Evolutionary conservation across 23 tunicate genomes (phyloP), one percentile per base, ranked within the genome.

Genomic region (Trididemnum miniatum): DNA sequence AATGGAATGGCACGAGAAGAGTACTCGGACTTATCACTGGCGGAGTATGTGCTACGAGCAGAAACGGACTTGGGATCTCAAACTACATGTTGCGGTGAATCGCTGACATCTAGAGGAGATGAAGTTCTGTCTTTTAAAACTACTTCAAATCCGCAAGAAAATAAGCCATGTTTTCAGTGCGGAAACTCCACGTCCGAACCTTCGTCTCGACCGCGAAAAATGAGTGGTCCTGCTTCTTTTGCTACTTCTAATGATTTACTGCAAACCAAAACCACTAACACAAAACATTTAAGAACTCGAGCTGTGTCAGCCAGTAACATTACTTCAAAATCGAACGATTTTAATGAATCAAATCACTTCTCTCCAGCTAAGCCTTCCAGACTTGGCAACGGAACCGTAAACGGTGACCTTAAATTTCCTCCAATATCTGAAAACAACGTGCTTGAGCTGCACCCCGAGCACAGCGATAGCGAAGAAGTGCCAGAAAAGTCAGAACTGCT

Each of bases 351-450:
- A n/a, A n/a, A n/a, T n/a, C n/a, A n/a, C n/a, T n/a, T n/a, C n/a
- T 44, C 54, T 44, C 12, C 12, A 44, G 15, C 12, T 44, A 44
- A 44, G 15, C 54, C 9, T 44, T 44, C 54, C 9, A 44, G 54
- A 15, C 15, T 44, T 7, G 54, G 9, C 9, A 44, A 44, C 54
- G 38, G 75, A 7, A 38, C 38, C 7, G 3, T 32, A 7, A 31
- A 67, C 9, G 38, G 18, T 32, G 38, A 67, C 7, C 25, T 32
- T 5, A 31, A 33, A 9, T 67, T 12, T 22, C 57, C 72, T 4
- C 59, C 79, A 5, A 73, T 74, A 35, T 83, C 81, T 22, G 72
- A 74, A 83, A 38, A 52, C 73, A 73, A 60, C 74, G 71, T 60
- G 4, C 36, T 74, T 25, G 79, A 74, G 24, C n/a, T 67, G 75